These are phyloP conservation scores for Boloria selene DNA, from an alignment of 2,888 invertebrate species.

Conservation along the genomic window DNA sequence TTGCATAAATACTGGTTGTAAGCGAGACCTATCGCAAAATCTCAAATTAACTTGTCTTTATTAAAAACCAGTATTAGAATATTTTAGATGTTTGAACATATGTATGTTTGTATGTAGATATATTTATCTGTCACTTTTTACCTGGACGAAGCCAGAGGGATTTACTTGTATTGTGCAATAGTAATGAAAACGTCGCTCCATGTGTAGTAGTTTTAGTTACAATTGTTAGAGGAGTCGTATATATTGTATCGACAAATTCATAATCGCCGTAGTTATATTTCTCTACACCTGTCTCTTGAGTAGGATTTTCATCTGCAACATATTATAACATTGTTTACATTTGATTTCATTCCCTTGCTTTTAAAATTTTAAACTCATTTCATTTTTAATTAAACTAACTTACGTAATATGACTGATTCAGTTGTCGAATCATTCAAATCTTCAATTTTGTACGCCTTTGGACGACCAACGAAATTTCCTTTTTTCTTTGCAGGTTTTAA, in stretches of 20 bases:
- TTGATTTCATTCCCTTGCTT: slow-evolving; percentile 26
- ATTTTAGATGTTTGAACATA: too few relatives aligned
- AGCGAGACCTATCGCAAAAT: too few relatives aligned
- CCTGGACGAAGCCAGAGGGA: too few relatives aligned
- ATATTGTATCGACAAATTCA: slow-evolving; percentile 47
- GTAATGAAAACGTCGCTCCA: too few relatives aligned
- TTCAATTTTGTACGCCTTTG: slow-evolving; percentile 62
- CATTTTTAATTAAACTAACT: slow-evolving; percentile 46
- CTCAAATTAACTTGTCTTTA: too few relatives aligned
- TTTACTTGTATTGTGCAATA: too few relatives aligned
- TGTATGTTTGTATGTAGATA: too few relatives aligned
- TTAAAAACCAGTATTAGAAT: too few relatives aligned
- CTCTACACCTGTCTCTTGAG: slow-evolving; percentile 43
- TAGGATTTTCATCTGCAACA: slow-evolving; percentile 56
- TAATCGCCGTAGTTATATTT: slow-evolving; percentile 58
- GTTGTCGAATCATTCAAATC: slow-evolving; percentile 52
- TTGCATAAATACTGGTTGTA: too few relatives aligned
- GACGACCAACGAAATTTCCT: slow-evolving; percentile 56
- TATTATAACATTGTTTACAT: slow-evolving; percentile 42
- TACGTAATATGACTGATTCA: slow-evolving; percentile 54
- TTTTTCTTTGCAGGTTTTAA: slow-evolving; percentile 9
- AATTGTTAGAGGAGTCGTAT: slow-evolving; percentile 28
- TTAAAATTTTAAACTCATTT: slow-evolving; percentile 34
- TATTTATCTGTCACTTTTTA: too few relatives aligned
- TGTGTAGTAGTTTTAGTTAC: neutral